A percentile compares a stretch with the other conserved stretches of the same genome.
Evolutionary conservation across 2,888 invertebrate genomes (phyloP).

Genomic region (Belgica antarctica): DNA sequence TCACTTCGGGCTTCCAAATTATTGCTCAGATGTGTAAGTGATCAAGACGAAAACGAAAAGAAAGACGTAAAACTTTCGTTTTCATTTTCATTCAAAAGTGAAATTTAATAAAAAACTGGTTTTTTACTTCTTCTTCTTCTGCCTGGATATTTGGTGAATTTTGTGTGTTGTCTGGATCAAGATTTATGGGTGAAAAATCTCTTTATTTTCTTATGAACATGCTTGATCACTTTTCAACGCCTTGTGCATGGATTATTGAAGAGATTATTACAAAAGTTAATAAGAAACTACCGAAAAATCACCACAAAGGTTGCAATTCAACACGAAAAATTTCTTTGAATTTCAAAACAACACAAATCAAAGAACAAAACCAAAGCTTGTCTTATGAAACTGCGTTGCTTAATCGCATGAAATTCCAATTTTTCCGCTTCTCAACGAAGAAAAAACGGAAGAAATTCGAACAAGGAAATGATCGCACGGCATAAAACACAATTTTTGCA

Average conservation of each 20-base stretch:
- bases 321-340: too few species aligned
- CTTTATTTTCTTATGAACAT: background rate
- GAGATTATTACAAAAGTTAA: too few species aligned
- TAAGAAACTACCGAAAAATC: too few species aligned
- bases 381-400: background rate
- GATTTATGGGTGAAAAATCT: slow-evolving; percentile 3
- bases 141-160: slow-evolving; percentile 32
- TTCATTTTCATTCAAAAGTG: slow-evolving; percentile 44
- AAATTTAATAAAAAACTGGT: slow-evolving; percentile 43
- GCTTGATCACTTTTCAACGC: too few species aligned
- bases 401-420: background rate
- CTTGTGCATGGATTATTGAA: too few species aligned
- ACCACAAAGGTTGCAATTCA: too few species aligned
- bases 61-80: slow-evolving; percentile 42
- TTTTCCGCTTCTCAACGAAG: background rate
- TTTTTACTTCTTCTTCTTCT: slow-evolving; percentile 25
- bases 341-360: too few species aligned
- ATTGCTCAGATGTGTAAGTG: background rate
- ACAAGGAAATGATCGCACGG: slow-evolving; percentile 10
- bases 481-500: slow-evolving; percentile 9
- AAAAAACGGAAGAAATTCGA: slow-evolving; percentile 16
- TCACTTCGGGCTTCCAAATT: slow-evolving; percentile 21
- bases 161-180: slow-evolving; percentile 25
- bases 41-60: slow-evolving; percentile 1
- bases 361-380: background rate